These are phyloP conservation scores for Drosophila leontia DNA, from an alignment of 1,140 invertebrate species.

Conservation along the genomic window DNA sequence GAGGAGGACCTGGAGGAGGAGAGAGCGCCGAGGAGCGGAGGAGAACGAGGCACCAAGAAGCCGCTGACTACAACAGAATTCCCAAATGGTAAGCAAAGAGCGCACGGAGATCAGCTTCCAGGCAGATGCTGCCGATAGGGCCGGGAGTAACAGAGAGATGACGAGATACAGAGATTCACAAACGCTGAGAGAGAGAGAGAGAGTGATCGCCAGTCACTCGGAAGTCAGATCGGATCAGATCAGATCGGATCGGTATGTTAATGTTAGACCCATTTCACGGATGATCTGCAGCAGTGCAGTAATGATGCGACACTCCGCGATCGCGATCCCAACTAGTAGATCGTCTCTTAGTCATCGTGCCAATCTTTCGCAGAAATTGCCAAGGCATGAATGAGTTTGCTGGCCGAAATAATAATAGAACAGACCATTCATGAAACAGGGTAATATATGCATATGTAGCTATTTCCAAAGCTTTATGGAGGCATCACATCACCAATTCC, in stretches of 20 bases:
- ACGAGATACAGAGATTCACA: background rate
- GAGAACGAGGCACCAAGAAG: constrained; percentile 41
- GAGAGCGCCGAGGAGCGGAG: constrained; percentile 20
- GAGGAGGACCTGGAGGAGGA: constrained; percentile 9
- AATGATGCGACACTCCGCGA: constrained; percentile 21
- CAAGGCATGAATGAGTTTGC: constrained; percentile 18
- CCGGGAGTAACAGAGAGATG: constrained; percentile 2
- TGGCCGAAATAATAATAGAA: constrained; percentile 15
- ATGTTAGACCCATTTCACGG: constrained; percentile 9
- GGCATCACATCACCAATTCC: background rate
- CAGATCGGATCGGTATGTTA: constrained; percentile 11
- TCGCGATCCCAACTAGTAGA: background rate
- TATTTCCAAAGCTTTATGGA: background rate
- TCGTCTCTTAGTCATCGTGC: constrained; percentile 20
- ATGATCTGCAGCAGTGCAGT: constrained; percentile 12
- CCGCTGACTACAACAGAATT: constrained; percentile 71
- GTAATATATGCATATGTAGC: background rate
- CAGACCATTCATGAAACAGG: constrained; percentile 1
- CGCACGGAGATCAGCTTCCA: constrained; percentile 43
- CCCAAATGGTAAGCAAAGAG: constrained; percentile 70
- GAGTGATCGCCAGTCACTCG: constrained; percentile 6
- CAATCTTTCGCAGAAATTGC: constrained; percentile 14
- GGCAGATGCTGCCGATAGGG: constrained; percentile 8
- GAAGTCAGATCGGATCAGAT: constrained; percentile 15
- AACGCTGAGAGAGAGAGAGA: background rate